A percentile compares a stretch with the other conserved stretches of the same genome.
phyloP scores from a whole-genome alignment of 2,113 vertebrate species.

The Nymphicus hollandicus region DNA sequence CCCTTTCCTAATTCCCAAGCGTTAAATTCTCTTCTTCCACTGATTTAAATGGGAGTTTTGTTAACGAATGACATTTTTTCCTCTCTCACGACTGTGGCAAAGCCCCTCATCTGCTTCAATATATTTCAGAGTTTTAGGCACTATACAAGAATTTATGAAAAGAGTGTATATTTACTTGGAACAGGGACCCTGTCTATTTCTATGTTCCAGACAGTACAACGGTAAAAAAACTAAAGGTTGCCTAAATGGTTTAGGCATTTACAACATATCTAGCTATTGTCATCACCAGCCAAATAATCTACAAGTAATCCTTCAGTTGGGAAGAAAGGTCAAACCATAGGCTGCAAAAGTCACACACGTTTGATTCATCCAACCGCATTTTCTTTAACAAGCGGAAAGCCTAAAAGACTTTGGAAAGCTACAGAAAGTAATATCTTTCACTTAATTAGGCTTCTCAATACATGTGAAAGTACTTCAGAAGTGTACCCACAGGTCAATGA shows the following conservation, averaged over 20 bases:
- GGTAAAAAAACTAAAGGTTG: background rate
- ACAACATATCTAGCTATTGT: background rate
- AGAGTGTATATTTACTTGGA: background rate
- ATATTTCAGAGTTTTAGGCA: background rate
- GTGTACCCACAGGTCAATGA: background rate
- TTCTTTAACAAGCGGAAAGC: background rate
- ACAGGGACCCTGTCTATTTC: background rate
- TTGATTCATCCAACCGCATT: background rate
- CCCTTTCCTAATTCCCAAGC: background rate
- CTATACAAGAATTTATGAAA: background rate
- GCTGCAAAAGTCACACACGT: rapidly evolving
- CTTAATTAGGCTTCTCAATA: background rate
- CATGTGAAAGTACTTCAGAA: background rate
- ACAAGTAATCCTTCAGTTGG: background rate
- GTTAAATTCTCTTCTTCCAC: background rate
- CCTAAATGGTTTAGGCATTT: background rate
- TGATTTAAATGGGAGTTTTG: background rate
- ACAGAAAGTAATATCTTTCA: background rate
- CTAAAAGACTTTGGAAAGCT: background rate
- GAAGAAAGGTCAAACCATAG: background rate
- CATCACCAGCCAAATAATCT: background rate
- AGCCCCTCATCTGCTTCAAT: background rate
- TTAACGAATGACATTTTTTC: background rate
- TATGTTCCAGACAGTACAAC: background rate
- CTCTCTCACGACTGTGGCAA: background rate